Evolutionary conservation across 2,113 vertebrate genomes (phyloP).

Genomic region (Sapayoa aenigma): DNA sequence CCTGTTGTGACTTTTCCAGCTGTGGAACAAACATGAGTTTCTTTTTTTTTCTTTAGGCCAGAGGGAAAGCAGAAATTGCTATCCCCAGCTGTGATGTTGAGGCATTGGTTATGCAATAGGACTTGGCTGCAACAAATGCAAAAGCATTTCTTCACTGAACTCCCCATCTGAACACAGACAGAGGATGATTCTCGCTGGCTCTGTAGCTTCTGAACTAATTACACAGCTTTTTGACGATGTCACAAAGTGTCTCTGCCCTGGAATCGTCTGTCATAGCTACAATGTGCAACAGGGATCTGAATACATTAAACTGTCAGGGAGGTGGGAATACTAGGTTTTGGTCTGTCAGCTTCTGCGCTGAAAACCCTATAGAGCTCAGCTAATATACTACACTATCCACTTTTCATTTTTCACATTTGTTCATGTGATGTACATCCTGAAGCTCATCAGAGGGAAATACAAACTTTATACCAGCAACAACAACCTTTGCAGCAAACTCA

Average conservation of each 20-base stretch:
- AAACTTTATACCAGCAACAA: neutral
- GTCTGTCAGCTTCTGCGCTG: neutral
- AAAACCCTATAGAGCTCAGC: conserved; percentile 2
- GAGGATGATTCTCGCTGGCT: neutral
- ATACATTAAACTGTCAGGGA: conserved; percentile 5
- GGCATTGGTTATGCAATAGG: neutral
- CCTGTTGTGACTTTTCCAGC: neutral
- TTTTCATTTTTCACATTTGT: neutral
- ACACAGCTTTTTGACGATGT: neutral
- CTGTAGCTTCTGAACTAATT: conserved; percentile 36
- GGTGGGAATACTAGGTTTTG: neutral
- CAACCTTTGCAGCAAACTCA: neutral
- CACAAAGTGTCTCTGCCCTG: neutral
- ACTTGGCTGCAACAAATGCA: neutral
- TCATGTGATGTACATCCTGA: neutral
- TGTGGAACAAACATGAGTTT: neutral
- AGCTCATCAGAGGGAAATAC: neutral
- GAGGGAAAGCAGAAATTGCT: neutral
- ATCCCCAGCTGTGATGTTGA: neutral
- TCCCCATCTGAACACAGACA: neutral
- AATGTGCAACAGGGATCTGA: neutral
- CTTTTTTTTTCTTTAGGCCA: neutral
- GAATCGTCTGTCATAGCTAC: neutral
- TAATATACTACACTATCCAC: neutral
- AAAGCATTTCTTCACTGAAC: neutral